Percentiles rank a stretch among this genome's conserved stretches.
These are phyloP conservation scores for Bombus terrestris DNA, from an alignment of 1,140 invertebrate genomes.

Conservation along the genomic window DNA sequence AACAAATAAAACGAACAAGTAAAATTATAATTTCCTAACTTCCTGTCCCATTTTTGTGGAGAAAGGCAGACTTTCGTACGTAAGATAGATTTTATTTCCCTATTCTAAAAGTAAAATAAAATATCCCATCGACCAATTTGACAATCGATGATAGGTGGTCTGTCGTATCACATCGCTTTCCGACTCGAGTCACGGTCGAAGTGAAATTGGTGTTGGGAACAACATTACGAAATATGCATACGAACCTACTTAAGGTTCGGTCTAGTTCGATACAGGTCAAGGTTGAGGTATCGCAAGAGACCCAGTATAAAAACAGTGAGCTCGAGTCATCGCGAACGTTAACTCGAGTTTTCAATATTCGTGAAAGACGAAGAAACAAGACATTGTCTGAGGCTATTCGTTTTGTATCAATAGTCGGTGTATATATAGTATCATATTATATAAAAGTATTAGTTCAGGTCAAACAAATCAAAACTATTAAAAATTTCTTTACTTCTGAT, in stretches of 20 bases:
- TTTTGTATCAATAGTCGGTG: not conserved
- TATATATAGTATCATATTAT: too few species aligned
- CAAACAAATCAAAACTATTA: not conserved
- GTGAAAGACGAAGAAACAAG: not conserved
- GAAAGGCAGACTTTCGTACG: not conserved
- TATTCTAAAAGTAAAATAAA: not conserved
- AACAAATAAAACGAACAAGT: not conserved
- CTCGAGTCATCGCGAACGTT: slow-evolving; percentile 3
- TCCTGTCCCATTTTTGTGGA: not conserved
- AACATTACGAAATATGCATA: slow-evolving; percentile 74
- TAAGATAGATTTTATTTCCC: not conserved
- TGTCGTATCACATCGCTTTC: slow-evolving; percentile 47
- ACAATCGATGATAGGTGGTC: slow-evolving; percentile 1
- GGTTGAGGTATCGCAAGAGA: slow-evolving; percentile 62
- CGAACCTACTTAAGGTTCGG: slow-evolving; percentile 71
- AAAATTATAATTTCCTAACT: not conserved
- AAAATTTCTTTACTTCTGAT: not conserved
- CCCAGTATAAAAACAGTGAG: not conserved
- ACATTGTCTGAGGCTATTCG: not conserved
- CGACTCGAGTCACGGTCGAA: slow-evolving; percentile 79
- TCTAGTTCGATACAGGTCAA: slow-evolving; percentile 75
- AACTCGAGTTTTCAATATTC: slow-evolving; percentile 20
- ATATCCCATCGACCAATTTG: not conserved
- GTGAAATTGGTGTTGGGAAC: slow-evolving; percentile 77
- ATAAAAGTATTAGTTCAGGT: too few species aligned